Evolutionary conservation across 2,888 invertebrate genomes (phyloP), one percentile per base, ranked within the genome.

Genomic region (Horisme vitalbata): DNA sequence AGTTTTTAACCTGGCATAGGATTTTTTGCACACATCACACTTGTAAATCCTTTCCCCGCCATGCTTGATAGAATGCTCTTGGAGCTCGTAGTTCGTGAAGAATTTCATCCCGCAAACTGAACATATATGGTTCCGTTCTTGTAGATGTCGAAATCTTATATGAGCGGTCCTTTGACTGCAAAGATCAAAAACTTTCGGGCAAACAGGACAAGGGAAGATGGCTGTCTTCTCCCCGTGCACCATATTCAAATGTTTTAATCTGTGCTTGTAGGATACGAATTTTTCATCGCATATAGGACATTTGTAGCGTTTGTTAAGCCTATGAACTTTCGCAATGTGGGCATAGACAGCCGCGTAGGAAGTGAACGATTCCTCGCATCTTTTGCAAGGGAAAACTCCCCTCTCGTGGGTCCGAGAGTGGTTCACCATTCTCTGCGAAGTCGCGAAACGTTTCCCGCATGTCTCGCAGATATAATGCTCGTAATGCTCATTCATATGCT

Each of bases 11-110:
- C 89, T 71, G 1, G 87, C 87, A 45, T 89, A 89, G 0, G 84
- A 75, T 53, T 91, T 91, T 48, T 88, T 81, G 48, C 91, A 91
- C 7, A 91, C 81, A 46, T 90, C 86, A 48, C 91, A 91, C 36
- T 90, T 86, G 38, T 87, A 91, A 21, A 90, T 91, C 59, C 90
- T 83, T 21, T 86, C 88, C 0, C 90, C 90, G 0, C 89, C 85
- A 52, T 91, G 92, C 38, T 90, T 91, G 1, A 90, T 79, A 32
- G 88, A 83, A 63, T 92, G 92, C 47, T 90, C 90, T 21, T 90
- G 90, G 14, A 92, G 68, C 50, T 91, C 91, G 38, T 90, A 90
- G 37, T 91, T 91, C 0, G 88, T 86, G 48, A 90, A 91, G 55
- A 91, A 92, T 59, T 90, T 89, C 77, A 89, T 90, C 0, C 87